Percentiles rank a stretch among this genome's conserved stretches.
These are phyloP conservation scores for Pteropus alecto DNA, from an alignment of 2,113 vertebrate genomes.

Conservation along the genomic window DNA sequence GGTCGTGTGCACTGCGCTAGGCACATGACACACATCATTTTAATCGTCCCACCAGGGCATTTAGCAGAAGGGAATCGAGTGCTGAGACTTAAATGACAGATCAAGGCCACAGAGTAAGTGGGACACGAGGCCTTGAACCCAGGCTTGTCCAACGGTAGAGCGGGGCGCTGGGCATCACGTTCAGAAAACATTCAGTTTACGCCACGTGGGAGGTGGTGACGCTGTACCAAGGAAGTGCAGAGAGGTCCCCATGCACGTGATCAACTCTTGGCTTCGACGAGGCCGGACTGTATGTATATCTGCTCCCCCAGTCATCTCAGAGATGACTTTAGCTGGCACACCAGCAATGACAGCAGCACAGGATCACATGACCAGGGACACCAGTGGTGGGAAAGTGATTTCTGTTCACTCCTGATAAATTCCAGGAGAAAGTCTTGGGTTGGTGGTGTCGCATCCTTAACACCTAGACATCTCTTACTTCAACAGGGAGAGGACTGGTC, in stretches of 20 bases:
- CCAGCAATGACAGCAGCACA: background rate
- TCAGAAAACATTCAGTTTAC: fast-evolving
- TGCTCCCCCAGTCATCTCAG: fast-evolving
- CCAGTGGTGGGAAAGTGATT: background rate
- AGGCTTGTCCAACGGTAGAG: fast-evolving
- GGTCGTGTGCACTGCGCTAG: background rate
- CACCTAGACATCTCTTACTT: too few relatives aligned
- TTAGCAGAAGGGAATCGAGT: background rate
- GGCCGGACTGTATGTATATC: background rate
- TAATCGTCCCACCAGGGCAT: background rate
- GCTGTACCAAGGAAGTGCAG: background rate
- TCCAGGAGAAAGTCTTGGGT: background rate
- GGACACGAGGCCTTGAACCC: background rate
- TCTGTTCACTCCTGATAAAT: too few relatives aligned
- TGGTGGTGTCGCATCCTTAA: fast-evolving
- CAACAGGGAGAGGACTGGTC: too few relatives aligned
- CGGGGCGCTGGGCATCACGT: background rate
- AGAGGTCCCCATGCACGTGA: fast-evolving
- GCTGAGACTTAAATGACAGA: too few relatives aligned
- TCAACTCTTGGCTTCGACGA: background rate
- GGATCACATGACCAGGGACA: background rate
- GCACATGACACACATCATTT: fast-evolving
- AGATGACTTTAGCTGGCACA: background rate
- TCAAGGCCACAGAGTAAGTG: background rate
- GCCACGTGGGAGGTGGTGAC: fast-evolving